Evolutionary conservation across 2,888 invertebrate genomes (phyloP), one percentile per base, ranked within the genome.

Genomic region (Branchipolynoe longqiensis): DNA sequence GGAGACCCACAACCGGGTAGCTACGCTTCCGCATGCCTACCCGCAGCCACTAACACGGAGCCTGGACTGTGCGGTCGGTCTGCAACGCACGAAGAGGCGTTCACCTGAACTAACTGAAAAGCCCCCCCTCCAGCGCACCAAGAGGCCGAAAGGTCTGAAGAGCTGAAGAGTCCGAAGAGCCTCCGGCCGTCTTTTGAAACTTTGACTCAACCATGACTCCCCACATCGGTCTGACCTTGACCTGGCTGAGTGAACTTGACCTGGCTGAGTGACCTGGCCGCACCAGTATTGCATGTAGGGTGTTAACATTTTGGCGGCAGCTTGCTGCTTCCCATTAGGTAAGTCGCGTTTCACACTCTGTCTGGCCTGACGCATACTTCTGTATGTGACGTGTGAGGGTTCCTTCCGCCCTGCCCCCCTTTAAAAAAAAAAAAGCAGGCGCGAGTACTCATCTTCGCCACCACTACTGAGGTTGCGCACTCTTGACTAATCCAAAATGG

Each of bases 191-290:
- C 69, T 28, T 54, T 78, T 78, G 41, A 28, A 54, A n/a, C 78
- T 48, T 41, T 78, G 78, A 78, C 78, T 54, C 78, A 48, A 78
- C 78, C 78, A 48, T 78, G 78, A 78, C 69, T 38, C n/a, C n/a
- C n/a, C n/a, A n/a, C n/a, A n/a, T 38, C n/a, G 69, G 69, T 69
- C 69, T n/a, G 58, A 36, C n/a, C 69, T 31, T 36, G 69, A 38
- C 69, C 38, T 36, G n/a, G n/a, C n/a, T n/a, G n/a, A n/a, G n/a
- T 78, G 78, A 78, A 25, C 78, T 78, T 78, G 78, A 78, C 78
- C 78, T 78, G n/a, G 78, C 78, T 78, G 78, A 78, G 41, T 78
- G 78, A 78, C 78, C 41, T 78, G 78, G 78, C 78, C 41, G 22
- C 69, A n/a, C n/a, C 22, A 69, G 38, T 48, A 78, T 48, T 78